Conservation (phyloP, 1,140 invertebrate species). For the Sycobia sp. region DNA sequence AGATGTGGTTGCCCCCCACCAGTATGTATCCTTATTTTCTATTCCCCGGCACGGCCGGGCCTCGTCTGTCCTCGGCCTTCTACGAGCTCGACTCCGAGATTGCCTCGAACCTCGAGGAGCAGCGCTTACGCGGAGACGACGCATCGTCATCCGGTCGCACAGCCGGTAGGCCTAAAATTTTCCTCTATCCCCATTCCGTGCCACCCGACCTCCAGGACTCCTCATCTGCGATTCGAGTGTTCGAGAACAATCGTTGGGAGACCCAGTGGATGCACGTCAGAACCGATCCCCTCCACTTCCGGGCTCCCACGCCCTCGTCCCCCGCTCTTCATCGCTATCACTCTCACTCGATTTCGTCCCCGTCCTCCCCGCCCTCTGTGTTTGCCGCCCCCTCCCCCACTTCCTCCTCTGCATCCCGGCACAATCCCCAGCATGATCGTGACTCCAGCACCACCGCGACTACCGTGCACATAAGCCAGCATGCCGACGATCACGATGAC, state of each 20-base stretch:
- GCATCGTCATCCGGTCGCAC: constrained; percentile 39
- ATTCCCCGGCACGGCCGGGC: constrained; percentile 58
- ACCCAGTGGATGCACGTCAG: constrained; percentile 31
- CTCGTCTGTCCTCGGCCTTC: constrained; percentile 37
- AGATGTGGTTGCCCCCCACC: constrained; percentile 63
- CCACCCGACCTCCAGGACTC: constrained; percentile 41
- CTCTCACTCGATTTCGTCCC: constrained; percentile 9
- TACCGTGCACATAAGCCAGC: constrained; percentile 48
- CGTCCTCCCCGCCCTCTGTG: constrained; percentile 41
- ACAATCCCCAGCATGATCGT: constrained; percentile 52
- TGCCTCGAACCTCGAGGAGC: constrained; percentile 35
- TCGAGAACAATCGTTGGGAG: constrained; percentile 26
- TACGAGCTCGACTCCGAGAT: constrained; percentile 51
- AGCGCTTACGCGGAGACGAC: constrained; percentile 40
- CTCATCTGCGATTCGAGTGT: constrained; percentile 29
- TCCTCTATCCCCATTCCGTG: constrained; percentile 37
- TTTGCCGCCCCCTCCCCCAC: constrained; percentile 45
- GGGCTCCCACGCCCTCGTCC: constrained; percentile 27
- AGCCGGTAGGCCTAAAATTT: constrained; percentile 44
- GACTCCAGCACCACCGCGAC: constrained; percentile 47
- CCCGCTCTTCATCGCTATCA: constrained; percentile 39
- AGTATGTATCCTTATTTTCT: constrained; percentile 66
- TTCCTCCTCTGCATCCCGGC: constrained; percentile 31
- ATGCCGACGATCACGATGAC: constrained; percentile 53
- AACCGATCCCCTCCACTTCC: constrained; percentile 38